Percentiles rank a stretch among this genome's conserved stretches.
Evolutionary conservation across 2,797 vertebrate genomes (phyloP).

Genomic region (Discoglossus pictus): DNA sequence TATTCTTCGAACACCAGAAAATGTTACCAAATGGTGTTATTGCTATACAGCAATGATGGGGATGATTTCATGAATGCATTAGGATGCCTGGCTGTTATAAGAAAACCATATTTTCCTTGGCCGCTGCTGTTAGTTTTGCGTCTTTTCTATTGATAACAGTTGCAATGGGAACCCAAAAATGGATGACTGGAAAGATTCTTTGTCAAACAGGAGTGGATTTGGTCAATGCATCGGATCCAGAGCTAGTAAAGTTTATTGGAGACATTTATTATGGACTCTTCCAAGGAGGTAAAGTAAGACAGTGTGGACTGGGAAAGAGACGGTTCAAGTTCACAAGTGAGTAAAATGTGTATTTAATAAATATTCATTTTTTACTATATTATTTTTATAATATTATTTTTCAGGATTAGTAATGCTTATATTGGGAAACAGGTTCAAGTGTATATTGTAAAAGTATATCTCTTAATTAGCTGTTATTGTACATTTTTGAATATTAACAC

Average conservation of each 20-base stretch:
- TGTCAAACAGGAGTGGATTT: slow-evolving; percentile 93
- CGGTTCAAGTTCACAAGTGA: slow-evolving; percentile 88
- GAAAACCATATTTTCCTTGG: slow-evolving; percentile 80
- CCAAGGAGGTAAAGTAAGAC: slow-evolving; percentile 84
- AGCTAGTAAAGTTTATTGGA: slow-evolving; percentile 88
- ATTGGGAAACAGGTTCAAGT: too few species aligned
- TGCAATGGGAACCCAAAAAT: slow-evolving; percentile 83
- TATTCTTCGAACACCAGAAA: background rate
- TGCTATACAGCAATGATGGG: slow-evolving; percentile 58
- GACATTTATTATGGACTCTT: slow-evolving; percentile 92
- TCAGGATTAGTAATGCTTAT: too few species aligned
- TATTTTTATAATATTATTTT: background rate
- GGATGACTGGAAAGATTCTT: slow-evolving; percentile 86
- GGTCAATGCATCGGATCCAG: slow-evolving; percentile 88
- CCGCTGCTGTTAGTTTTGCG: slow-evolving; percentile 78
- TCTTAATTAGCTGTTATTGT: too few species aligned
- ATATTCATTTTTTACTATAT: too few species aligned
- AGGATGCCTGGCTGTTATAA: slow-evolving; percentile 90
- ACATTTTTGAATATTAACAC: too few species aligned
- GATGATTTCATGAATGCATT: slow-evolving; percentile 57
- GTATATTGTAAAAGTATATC: too few species aligned
- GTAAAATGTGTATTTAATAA: too few species aligned
- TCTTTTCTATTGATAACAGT: slow-evolving; percentile 81
- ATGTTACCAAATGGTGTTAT: background rate
- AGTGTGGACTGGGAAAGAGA: slow-evolving; percentile 86